phyloP scores from a whole-genome alignment of 2,888 invertebrate species.

The Tipula confusa region DNA sequence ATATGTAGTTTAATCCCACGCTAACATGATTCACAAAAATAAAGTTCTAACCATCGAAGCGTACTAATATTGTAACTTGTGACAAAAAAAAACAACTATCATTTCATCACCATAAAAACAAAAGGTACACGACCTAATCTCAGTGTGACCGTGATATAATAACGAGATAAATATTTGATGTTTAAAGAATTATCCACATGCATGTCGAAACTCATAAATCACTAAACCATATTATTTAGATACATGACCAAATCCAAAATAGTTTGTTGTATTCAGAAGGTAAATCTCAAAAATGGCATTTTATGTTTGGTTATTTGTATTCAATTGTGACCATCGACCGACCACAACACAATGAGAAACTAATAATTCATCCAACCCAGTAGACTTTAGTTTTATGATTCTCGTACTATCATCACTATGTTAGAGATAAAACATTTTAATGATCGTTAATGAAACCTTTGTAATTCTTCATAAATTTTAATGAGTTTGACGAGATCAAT shows the following conservation, averaged over 20 bases:
- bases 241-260: neutral
- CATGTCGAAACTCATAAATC: neutral
- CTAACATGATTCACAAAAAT: neutral
- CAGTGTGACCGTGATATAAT: neutral
- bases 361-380: neutral
- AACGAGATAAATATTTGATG: neutral
- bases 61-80: neutral
- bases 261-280: neutral
- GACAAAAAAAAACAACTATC: conserved; percentile 14
- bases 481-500: too few species aligned
- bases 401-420: neutral
- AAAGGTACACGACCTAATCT: neutral
- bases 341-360: neutral
- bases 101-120: neutral
- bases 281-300: neutral
- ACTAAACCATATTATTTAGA: neutral
- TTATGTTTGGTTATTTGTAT: neutral
- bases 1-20: neutral
- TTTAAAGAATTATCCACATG: neutral
- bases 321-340: neutral
- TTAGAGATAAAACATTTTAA: neutral
- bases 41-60: neutral
- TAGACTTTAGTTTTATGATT: too few species aligned
- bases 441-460: neutral
- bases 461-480: too few species aligned